A percentile compares a stretch with the other conserved stretches of the same genome.
These are phyloP conservation scores for Uropsilus gracilis DNA, from an alignment of 2,113 vertebrate species.

Conservation along the genomic window DNA sequence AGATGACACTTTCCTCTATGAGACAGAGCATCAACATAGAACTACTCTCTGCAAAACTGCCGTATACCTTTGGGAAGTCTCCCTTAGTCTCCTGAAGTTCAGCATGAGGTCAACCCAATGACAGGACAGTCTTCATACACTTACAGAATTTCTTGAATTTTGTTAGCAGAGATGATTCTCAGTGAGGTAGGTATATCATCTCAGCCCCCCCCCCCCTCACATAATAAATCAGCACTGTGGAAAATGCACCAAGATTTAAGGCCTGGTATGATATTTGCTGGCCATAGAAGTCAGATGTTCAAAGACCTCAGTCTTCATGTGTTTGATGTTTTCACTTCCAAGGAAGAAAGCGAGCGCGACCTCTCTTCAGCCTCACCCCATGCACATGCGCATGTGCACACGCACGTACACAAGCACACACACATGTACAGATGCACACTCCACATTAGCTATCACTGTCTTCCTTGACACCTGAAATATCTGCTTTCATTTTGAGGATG, in stretches of 20 bases:
- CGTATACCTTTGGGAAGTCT: neutral
- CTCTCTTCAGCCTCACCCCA: too few relatives aligned
- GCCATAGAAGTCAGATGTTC: neutral
- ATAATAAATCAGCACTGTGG: too few relatives aligned
- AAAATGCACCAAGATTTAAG: neutral
- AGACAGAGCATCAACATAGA: neutral
- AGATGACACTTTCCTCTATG: neutral
- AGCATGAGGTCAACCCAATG: neutral
- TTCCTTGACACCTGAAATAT: neutral
- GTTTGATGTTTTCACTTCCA: too few relatives aligned
- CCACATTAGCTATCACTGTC: neutral
- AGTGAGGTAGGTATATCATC: neutral
- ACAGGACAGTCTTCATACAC: too few relatives aligned
- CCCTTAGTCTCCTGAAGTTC: neutral
- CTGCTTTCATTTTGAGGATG: neutral
- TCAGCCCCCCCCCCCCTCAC: too few relatives aligned
- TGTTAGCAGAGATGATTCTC: neutral
- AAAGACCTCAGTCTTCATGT: fast-evolving
- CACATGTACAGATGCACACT: too few relatives aligned
- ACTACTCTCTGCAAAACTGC: neutral
- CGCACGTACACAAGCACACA: too few relatives aligned
- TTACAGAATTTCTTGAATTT: neutral
- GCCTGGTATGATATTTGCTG: too few relatives aligned
- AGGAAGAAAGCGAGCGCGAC: too few relatives aligned
- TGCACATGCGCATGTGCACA: too few relatives aligned